Conservation (phyloP, 2,113 vertebrate species). For the Mormyrus lacerda region DNA sequence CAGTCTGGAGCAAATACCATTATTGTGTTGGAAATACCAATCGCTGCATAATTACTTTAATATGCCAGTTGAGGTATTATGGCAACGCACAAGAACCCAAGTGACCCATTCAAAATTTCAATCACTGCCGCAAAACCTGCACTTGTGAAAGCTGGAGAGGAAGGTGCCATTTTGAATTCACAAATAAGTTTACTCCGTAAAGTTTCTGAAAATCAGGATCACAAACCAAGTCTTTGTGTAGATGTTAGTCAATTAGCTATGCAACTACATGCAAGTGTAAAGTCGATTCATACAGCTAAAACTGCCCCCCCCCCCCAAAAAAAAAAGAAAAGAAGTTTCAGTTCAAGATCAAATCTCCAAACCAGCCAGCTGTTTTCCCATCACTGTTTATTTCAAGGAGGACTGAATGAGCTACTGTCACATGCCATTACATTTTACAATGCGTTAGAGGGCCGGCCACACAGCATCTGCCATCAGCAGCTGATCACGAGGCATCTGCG, state of each 20-base stretch:
- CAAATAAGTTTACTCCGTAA: background rate
- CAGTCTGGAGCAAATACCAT: background rate
- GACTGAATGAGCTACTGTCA: slow-evolving; percentile 17
- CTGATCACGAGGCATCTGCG: background rate
- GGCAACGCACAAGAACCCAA: background rate
- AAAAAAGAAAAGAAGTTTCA: background rate
- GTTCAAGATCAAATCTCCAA: background rate
- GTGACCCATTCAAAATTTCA: background rate
- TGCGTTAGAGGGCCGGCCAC: background rate
- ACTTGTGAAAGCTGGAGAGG: background rate
- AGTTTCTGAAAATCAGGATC: background rate
- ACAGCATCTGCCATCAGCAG: background rate
- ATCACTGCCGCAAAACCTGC: background rate
- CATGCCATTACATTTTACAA: slow-evolving; percentile 7
- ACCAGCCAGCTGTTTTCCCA: background rate
- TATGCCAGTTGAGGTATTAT: background rate
- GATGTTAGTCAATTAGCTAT: background rate
- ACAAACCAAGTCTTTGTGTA: background rate
- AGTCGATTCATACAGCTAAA: background rate
- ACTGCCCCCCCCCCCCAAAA: background rate
- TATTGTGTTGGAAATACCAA: background rate
- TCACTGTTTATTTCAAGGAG: slow-evolving; percentile 22
- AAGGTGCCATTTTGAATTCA: background rate
- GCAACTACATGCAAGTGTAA: background rate
- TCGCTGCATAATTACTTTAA: background rate